Base-by-base conservation (phyloP, 1,140 invertebrate genomes). In the Drosophila parabipectinata region DNA sequence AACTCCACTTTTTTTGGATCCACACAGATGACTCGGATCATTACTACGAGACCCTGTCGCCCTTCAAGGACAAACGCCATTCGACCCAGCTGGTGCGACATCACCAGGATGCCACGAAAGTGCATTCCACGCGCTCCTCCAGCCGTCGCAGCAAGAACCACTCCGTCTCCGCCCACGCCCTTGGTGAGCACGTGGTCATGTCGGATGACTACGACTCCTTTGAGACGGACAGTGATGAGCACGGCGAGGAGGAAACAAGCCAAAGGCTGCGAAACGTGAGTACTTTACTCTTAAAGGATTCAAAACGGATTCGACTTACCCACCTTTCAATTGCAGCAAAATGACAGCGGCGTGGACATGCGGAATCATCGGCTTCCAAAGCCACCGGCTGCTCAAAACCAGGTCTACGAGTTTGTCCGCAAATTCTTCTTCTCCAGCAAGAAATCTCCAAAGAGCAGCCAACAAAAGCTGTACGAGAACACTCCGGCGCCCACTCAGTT, bases 201-300 rank as follows among this genome's bases (percentile, higher is more conserved):
- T 91, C 89, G 14, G 94, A 94, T 56, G 94, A 94, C 79, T 94
- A 93, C 73, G 94, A 95, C 76, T 95, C 94, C 21, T 95, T 95
- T 72, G 94, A 95, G 68, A 94, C 94, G 62, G 94, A 95, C 55
- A 91, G 90, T 32, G 92, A 93, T 45, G 94, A 94, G n/a, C 79
- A 92, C 5, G 41, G 48, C 14, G 66, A 69, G 14, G 66, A 24
- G 4, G 94, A 94, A 24, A 90, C 92, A 0, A 94, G 94, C 48
- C 91, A 93, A 61, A 68, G 69, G n/a, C 50, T 76, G 9, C 72
- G 79, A 24, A 81, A 92, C 53, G 90, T 91, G 53, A 79, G 72
- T 62, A 8, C 0, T 1, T 12, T 41, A 41, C 14, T 1, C 32
- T 1, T 5, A 1, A 4, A 5, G 26, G 12, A 6, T 21, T 2